Base-by-base conservation (phyloP, 2,113 vertebrate species). In the Conger conger region DNA sequence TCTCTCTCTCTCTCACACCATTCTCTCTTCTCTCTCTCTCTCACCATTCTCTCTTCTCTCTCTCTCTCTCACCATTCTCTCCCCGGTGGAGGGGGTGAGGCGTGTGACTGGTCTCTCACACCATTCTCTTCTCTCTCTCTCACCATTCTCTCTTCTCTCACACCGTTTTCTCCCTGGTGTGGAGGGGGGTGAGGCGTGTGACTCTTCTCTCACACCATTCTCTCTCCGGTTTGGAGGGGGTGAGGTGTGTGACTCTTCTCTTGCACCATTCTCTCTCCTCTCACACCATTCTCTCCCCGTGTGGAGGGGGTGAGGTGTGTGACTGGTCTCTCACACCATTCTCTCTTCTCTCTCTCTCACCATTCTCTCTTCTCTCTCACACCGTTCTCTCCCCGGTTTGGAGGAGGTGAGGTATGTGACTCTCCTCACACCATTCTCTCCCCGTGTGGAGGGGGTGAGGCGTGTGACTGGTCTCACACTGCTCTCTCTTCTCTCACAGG, bases 201-300 rank as follows among this genome's bases (percentile, higher is more conserved):
- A n/a, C 3, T 0, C 23, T 27, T n/a, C 40, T 37, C 57, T 38
- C 36, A 23, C 5, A 20, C 63, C n/a, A 9, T 73, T 60, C 20
- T 4, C 57, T 33, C 33, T 38, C n/a, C n/a, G n/a, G n/a, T n/a
- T n/a, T n/a, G 15, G 45, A 4, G 33, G 35, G 9, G 27, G 82
- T 5, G 99, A 99, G 95, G 88, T 95, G 93, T 90, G 83, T 35
- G 5, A 13, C n/a, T n/a, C n/a, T n/a, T n/a, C n/a, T n/a, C n/a
- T n/a, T n/a, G n/a, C n/a, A n/a, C n/a, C n/a, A n/a, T 27, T 0
- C 23, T 27, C 20, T 1, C 8, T 9, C 45, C 40, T 37, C 57
- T 38, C 36, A 23, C 5, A 20, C 63, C n/a, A 9, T 73, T 60
- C 20, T 82, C 80, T 87, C 40, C 45, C 45, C 1, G 9, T 50